Evolutionary conservation across 2,113 vertebrate species (phyloP).

Genomic region (Spilogale gracilis): DNA sequence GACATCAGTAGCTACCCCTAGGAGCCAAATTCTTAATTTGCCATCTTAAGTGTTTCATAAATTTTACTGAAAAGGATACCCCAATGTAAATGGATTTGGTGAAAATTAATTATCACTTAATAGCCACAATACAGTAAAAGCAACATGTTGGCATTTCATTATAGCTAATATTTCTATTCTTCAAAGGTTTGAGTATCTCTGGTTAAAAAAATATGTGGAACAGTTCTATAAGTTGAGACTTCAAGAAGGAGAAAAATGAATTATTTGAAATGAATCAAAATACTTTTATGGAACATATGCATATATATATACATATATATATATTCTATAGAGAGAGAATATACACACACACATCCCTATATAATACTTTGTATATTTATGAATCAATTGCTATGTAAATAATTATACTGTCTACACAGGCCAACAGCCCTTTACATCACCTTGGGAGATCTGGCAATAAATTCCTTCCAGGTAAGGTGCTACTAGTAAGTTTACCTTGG

Average conservation of each 20-base stretch:
- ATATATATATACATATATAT: neutral
- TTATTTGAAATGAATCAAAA: conserved; percentile 46
- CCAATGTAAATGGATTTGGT: conserved; percentile 20
- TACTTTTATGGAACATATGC: neutral
- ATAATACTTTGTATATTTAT: neutral
- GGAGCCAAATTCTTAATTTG: conserved; percentile 55
- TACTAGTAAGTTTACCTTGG: neutral
- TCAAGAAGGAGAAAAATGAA: conserved; percentile 45
- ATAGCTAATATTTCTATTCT: conserved; percentile 41
- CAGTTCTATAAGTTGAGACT: neutral
- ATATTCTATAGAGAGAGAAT: neutral
- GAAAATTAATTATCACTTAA: conserved; percentile 70
- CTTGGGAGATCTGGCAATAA: conserved; percentile 30
- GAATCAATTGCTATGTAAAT: conserved; percentile 19
- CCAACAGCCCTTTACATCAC: neutral
- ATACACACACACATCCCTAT: neutral
- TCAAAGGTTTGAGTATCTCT: conserved; percentile 39
- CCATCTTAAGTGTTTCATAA: conserved; percentile 56
- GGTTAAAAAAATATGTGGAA: neutral
- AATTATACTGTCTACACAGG: neutral
- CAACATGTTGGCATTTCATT: neutral
- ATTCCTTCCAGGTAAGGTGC: conserved; percentile 44
- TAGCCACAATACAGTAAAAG: conserved; percentile 25
- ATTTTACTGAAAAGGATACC: conserved; percentile 56
- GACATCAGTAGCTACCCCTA: neutral